These are phyloP conservation scores for Rhagonycha fulva DNA, from an alignment of 2,888 invertebrate genomes.

Conservation along the genomic window DNA sequence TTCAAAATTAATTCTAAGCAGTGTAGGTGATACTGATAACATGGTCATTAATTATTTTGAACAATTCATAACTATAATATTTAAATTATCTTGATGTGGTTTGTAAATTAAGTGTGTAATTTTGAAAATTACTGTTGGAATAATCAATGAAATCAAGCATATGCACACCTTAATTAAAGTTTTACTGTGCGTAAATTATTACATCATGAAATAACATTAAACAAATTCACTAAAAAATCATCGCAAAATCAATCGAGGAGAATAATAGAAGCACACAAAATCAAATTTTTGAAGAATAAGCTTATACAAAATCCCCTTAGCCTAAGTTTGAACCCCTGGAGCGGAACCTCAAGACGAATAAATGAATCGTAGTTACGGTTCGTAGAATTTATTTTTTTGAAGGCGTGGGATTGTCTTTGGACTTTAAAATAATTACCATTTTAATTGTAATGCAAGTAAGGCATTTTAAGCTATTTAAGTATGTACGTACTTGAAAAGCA, in stretches of 20 bases:
- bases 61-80: not conserved
- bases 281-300: not conserved
- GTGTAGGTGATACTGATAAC: not conserved
- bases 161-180: not conserved
- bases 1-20: not conserved
- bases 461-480: no score
- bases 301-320: not conserved
- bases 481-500: not conserved
- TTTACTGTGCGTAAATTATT: not conserved
- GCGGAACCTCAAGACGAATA: conserved; percentile 19
- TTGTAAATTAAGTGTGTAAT: not conserved
- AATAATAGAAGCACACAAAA: not conserved
- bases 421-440: not conserved
- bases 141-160: not conserved
- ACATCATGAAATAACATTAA: not conserved
- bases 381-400: conserved; percentile 11
- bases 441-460: not conserved
- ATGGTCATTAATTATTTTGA: not conserved
- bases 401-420: conserved; percentile 17
- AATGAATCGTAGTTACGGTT: conserved; percentile 20
- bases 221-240: not conserved
- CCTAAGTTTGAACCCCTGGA: conserved; percentile 12
- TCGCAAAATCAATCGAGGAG: not conserved
- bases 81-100: no score
- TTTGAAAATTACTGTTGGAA: not conserved